phyloP scores from a whole-genome alignment of 2,113 vertebrate genomes.

The Lepus americanus region DNA sequence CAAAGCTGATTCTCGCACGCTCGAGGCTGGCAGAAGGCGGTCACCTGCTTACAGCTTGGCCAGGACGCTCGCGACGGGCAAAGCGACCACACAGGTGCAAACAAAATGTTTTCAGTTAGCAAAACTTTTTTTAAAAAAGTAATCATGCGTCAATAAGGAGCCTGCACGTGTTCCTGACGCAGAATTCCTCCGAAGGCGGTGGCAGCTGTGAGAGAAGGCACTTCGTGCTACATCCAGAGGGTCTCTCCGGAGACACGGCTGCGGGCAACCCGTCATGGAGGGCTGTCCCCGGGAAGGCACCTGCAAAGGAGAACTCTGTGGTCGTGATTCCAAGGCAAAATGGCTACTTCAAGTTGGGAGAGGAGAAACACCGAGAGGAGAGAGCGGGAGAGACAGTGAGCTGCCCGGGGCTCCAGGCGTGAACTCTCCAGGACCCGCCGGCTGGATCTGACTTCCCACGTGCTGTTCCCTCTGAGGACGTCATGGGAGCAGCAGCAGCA shows the following conservation, averaged over 20 bases:
- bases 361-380: constrained; percentile 3
- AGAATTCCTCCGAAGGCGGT: constrained; percentile 49
- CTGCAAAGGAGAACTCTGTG: constrained; percentile 73
- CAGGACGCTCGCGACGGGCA: not conserved
- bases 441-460: not conserved
- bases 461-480: not conserved
- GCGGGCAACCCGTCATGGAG: constrained; percentile 45
- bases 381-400: not conserved
- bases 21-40: not conserved
- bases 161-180: constrained; percentile 68
- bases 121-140: constrained; percentile 59
- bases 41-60: not conserved
- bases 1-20: not conserved
- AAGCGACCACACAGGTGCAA: constrained; percentile 30
- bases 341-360: constrained; percentile 49
- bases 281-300: constrained; percentile 71
- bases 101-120: constrained; percentile 21
- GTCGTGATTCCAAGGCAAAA: constrained; percentile 80
- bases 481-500: not conserved
- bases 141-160: constrained; percentile 64
- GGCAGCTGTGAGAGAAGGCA: constrained; percentile 85
- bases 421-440: not conserved
- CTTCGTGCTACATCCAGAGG: constrained; percentile 78
- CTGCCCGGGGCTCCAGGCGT: not conserved
- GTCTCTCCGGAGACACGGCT: constrained; percentile 77